These are phyloP conservation scores for Graphium colonna DNA, from an alignment of 2,888 invertebrate genomes.

Conservation along the genomic window DNA sequence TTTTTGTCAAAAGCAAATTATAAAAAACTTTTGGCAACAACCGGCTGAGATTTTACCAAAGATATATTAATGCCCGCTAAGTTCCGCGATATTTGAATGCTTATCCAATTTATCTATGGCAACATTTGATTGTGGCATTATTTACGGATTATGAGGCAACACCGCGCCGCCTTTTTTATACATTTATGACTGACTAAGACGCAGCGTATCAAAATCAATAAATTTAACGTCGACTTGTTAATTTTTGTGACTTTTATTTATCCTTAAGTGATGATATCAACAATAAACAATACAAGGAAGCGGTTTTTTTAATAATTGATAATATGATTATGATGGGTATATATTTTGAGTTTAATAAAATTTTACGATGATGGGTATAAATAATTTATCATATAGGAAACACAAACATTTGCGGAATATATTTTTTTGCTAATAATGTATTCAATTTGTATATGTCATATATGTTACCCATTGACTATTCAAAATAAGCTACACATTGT, in stretches of 20 bases:
- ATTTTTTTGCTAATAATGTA: too few relatives aligned
- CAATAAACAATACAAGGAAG: not conserved
- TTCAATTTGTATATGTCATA: too few relatives aligned
- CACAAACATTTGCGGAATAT: not conserved
- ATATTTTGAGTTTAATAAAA: not conserved
- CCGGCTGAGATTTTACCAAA: slow-evolving; percentile 1
- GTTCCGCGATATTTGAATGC: slow-evolving; percentile 9
- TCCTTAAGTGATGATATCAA: not conserved
- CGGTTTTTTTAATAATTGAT: not conserved
- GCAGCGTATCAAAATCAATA: not conserved
- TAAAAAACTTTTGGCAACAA: slow-evolving; percentile 9
- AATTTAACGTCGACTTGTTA: not conserved
- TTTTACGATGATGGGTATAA: not conserved
- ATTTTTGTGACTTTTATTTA: not conserved
- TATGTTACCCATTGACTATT: too few relatives aligned
- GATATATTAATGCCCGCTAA: slow-evolving; percentile 12
- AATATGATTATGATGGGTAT: not conserved
- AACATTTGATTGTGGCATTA: slow-evolving; percentile 13
- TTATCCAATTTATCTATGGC: slow-evolving; percentile 19
- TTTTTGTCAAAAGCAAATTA: slow-evolving; percentile 7
- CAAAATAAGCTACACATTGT: too few relatives aligned
- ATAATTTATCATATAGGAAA: not conserved
- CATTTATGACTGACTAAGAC: too few relatives aligned
- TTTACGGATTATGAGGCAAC: not conserved
- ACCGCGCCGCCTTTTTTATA: slow-evolving; percentile 1